Conservation (phyloP, 30 jellyfish, hydroid and myxozoan species). For the Haliclystus octoradiatus region DNA sequence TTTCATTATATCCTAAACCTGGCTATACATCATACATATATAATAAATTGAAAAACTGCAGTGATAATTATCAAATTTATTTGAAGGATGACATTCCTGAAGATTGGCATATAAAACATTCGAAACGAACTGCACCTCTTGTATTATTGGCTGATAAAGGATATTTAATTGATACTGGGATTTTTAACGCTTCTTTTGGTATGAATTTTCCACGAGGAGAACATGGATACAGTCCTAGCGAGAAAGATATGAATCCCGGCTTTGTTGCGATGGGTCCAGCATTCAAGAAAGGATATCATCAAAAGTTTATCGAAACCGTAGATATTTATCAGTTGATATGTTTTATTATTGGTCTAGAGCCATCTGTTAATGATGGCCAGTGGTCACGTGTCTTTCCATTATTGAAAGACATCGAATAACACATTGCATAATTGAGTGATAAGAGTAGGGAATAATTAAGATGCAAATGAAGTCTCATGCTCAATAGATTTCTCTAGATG, state of each 20-base stretch:
- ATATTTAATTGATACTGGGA: conserved; percentile 33
- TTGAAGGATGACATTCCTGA: conserved; percentile 71
- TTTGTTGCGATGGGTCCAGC: conserved; percentile 83
- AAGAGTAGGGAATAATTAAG: no score
- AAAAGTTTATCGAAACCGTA: conserved; percentile 36
- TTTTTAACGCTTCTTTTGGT: neutral
- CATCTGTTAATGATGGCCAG: conserved; percentile 62
- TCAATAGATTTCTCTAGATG: no score
- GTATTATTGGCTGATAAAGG: conserved; percentile 74
- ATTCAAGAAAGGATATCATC: conserved; percentile 25
- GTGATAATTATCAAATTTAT: conserved; percentile 35
- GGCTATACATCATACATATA: conserved; percentile 34
- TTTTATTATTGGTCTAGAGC: conserved; percentile 45
- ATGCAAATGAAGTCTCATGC: no score
- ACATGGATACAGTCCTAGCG: conserved; percentile 66
- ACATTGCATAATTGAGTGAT: no score
- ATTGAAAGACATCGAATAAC: neutral
- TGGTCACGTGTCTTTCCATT: conserved; percentile 4
- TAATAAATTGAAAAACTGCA: conserved; percentile 13
- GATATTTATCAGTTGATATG: conserved; percentile 69
- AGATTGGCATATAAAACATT: conserved; percentile 36
- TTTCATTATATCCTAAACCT: conserved; percentile 39
- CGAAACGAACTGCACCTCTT: conserved; percentile 74
- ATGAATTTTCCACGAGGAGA: conserved; percentile 62
- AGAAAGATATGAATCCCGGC: conserved; percentile 75